Evolutionary conservation across 2,113 vertebrate genomes (phyloP), one percentile per base, ranked within the genome.

Genomic region (Carlito syrichta): DNA sequence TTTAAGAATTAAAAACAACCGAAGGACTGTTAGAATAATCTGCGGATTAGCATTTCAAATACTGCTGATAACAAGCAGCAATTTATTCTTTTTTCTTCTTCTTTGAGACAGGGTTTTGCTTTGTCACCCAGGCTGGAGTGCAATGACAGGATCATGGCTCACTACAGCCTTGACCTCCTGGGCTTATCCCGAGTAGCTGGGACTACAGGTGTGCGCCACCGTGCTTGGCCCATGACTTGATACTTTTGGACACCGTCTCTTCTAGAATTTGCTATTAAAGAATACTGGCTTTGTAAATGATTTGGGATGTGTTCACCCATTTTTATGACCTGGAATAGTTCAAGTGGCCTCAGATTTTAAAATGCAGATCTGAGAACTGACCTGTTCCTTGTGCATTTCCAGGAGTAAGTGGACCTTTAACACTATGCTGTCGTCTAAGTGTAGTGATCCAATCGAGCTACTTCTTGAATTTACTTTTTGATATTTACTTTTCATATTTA

Each of bases 1-100:
- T 54, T 93, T 62, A 90, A 94, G 22, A 40, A 74, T 83, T 54
- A 69, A 95, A 95, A 90, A 87, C 48, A 91, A 92, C 81, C 58
- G 8, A 84, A 89, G 71, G 38, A 63, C 35, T 68, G 27, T 86
- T 78, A 45, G 8, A 38, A 91, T 25, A 66, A 52, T 54, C 73
- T 85, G 68, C 68, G 48, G 71, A 86, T 77, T 74, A 93, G 66
- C n/a, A 90, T 74, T 74, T 94, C 69, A 95, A 66, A 68, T 71
- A 50, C 30, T 60, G 76, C 63, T 81, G 23, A 43, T 74, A 66
- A 73, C 48, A 58, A 81, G 68, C 38, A 68, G 71, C 22, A 62
- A 60, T 92, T 92, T 56, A 69, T 50, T 91, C 54, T 62, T 62
- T 14, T 32, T 11, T 63, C 32, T 62, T 32, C 20, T 58, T 58